A percentile compares a stretch with the other conserved stretches of the same genome.
These are phyloP conservation scores for Siniperca obscura DNA, from an alignment of 2,797 vertebrate genomes.

Conservation along the genomic window DNA sequence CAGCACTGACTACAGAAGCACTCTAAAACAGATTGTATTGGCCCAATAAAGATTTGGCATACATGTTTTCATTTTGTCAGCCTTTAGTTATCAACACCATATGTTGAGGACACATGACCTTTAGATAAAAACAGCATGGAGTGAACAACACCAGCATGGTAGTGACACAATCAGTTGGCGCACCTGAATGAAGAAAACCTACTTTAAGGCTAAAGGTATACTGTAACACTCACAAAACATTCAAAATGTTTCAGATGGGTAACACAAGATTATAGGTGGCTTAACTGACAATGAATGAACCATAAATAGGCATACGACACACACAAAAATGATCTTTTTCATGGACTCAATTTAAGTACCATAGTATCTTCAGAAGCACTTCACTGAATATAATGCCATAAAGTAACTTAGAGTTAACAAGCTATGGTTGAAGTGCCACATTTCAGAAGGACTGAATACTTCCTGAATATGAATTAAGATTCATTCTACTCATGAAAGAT, in stretches of 20 bases:
- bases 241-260: constrained; percentile 16
- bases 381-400: neutral
- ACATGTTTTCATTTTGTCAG: constrained; percentile 28
- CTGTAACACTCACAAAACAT: constrained; percentile 42
- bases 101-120: constrained; percentile 14
- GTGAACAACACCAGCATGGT: constrained; percentile 43
- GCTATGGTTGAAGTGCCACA: neutral
- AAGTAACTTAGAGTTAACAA: constrained; percentile 4
- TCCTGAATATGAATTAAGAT: constrained; percentile 13
- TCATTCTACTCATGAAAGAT: neutral
- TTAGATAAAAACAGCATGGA: constrained; percentile 43
- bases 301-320: neutral
- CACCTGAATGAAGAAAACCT: constrained; percentile 51
- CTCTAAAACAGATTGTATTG: constrained; percentile 51
- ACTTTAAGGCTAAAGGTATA: constrained; percentile 69
- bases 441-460: neutral
- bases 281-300: neutral
- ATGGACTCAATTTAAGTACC: neutral
- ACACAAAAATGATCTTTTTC: neutral
- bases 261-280: neutral
- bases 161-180: constrained; percentile 46
- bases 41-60: constrained; percentile 51
- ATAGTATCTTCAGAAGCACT: constrained; percentile 19
- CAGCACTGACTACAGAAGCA: constrained; percentile 69
- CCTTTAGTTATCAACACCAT: constrained; percentile 32